phyloP scores from a whole-genome alignment of 2,888 invertebrate species.

The Anthophora plumipes region DNA sequence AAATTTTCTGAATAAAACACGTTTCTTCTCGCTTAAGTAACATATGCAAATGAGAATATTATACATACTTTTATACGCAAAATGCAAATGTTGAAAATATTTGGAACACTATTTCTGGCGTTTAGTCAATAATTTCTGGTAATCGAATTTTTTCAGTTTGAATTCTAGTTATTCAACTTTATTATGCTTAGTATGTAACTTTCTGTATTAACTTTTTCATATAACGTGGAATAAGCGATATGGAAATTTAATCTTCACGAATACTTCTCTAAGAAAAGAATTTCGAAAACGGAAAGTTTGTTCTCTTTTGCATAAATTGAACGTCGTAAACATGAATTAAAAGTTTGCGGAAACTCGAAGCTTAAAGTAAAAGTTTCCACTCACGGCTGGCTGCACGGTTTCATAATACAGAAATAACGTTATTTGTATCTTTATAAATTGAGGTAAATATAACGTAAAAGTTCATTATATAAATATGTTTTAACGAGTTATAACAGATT shows the following conservation, averaged over 20 bases:
- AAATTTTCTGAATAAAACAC: too few relatives aligned
- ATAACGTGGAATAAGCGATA: too few relatives aligned
- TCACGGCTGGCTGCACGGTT: background rate
- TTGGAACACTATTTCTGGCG: too few relatives aligned
- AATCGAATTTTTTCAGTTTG: too few relatives aligned
- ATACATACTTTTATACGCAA: too few relatives aligned
- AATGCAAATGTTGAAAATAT: too few relatives aligned
- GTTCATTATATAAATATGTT: background rate
- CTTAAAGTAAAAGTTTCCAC: background rate
- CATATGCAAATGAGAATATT: too few relatives aligned
- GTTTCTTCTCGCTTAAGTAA: too few relatives aligned
- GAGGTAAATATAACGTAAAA: slow-evolving; percentile 23
- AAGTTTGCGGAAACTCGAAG: background rate
- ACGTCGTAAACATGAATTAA: background rate
- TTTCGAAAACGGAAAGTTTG: background rate
- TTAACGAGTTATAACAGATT: background rate
- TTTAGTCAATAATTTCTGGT: too few relatives aligned
- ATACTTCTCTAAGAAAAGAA: too few relatives aligned
- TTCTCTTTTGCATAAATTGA: background rate
- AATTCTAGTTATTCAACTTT: background rate
- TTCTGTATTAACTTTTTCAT: too few relatives aligned
- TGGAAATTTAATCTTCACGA: too few relatives aligned
- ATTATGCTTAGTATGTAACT: background rate
- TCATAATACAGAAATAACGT: slow-evolving; percentile 31
- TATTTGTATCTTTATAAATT: slow-evolving; percentile 43